phyloP scores from a whole-genome alignment of 2,888 invertebrate species.

The Acronicta leporina region DNA sequence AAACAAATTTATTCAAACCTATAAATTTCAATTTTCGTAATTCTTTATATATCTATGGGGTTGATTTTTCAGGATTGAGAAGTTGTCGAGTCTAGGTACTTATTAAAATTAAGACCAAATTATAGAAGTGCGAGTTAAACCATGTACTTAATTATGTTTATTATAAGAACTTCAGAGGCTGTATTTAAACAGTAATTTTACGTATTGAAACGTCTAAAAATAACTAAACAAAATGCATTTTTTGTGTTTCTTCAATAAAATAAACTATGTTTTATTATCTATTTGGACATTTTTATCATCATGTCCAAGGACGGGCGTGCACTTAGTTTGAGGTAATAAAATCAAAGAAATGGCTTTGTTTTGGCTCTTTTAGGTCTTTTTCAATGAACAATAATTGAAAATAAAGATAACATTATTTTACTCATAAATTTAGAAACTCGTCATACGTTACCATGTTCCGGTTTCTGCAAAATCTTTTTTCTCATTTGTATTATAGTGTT shows the following conservation, averaged over 20 bases:
- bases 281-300: constrained; percentile 44
- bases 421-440: too few species aligned
- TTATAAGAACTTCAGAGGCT: not conserved
- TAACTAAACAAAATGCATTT: constrained; percentile 43
- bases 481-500: too few species aligned
- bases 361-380: constrained; percentile 30
- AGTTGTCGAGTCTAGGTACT: too few species aligned
- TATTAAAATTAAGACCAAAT: not conserved
- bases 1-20: too few species aligned
- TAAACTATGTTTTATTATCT: constrained; percentile 49
- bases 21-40: too few species aligned
- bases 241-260: constrained; percentile 39
- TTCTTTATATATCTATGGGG: too few species aligned
- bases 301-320: constrained; percentile 40
- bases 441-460: too few species aligned
- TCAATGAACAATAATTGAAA: constrained; percentile 15
- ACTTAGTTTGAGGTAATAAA: constrained; percentile 42
- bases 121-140: not conserved
- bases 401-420: not conserved
- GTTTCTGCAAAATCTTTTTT: too few species aligned
- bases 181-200: constrained; percentile 9
- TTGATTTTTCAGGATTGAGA: too few species aligned
- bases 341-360: constrained; percentile 43
- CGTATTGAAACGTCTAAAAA: constrained; percentile 17
- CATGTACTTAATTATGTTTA: constrained; percentile 5